Base-by-base conservation (phyloP, 1,140 invertebrate genomes). In the Acromyrmex echinatior region DNA sequence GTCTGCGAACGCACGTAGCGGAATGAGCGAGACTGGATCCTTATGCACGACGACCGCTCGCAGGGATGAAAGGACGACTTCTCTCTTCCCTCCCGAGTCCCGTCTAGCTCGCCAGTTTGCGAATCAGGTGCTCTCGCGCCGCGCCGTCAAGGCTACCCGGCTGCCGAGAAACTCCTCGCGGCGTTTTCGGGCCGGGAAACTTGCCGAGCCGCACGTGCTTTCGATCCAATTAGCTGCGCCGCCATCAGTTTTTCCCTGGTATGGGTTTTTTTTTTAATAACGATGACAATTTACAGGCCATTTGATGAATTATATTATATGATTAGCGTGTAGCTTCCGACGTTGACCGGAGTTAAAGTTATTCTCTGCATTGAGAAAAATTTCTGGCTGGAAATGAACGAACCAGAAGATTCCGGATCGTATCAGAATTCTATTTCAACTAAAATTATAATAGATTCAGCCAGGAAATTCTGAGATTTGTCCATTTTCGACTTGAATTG, bases 41-140 rank as follows among this genome's bases (percentile, higher is more conserved):
- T 90, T 66, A 51, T 71, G 85, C 77, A 25, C 74, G 68, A 71
- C 70, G 58, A 76, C 45, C n/a, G 58, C n/a, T 56, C n/a, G 53
- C 70, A 76, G 80, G 80, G 80, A 76, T 84, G 80, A 84, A 84
- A 76, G 80, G 80, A 84, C 80, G 56, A 84, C n/a, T 39, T 51
- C 56, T 49, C 45, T 45, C 51, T 58, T 9, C 60, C 12, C 7
- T 68, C 18, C 31, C 31, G 31, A 7, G 31, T 35, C 31, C 31
- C 14, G 4, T 49, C 58, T 28, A 16, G n/a, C 14, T 25, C 28
- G 78, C 60, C 56, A 63, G 31, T 88, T 88, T 79, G 71, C 88
- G 86, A 76, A 89, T 89, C 89, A 90, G 89, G 88, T 90, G 88
- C 28, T 84, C 70, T 45, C 25, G 65, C 82, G 81, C 18, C 86